phyloP scores from a whole-genome alignment of 2,888 invertebrate species.

The Dryomyza anilis region DNA sequence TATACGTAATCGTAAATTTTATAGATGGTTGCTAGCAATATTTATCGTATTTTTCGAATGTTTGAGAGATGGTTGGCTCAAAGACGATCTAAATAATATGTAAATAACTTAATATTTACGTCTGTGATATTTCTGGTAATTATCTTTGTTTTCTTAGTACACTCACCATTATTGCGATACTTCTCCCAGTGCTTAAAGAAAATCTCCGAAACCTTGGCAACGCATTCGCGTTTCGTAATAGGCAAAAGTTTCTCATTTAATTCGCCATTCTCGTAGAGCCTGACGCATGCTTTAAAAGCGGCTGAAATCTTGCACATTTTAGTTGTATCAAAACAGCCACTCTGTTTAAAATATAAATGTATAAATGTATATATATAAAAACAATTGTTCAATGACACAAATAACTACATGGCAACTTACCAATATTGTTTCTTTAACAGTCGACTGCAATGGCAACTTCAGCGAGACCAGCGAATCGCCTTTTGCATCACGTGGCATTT shows the following conservation, averaged over 20 bases:
- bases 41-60: no score
- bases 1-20: neutral
- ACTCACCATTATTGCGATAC: slow-evolving; percentile 45
- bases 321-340: slow-evolving; percentile 65
- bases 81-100: no score
- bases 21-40: no score
- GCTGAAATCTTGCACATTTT: slow-evolving; percentile 87
- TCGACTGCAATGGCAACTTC: slow-evolving; percentile 78
- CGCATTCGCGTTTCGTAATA: slow-evolving; percentile 47
- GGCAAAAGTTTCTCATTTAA: slow-evolving; percentile 76
- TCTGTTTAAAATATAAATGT: slow-evolving; percentile 61
- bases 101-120: no score
- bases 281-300: slow-evolving; percentile 76
- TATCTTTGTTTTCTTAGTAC: no score
- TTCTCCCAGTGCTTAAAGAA: slow-evolving; percentile 72
- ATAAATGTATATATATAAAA: neutral
- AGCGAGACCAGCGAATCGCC: slow-evolving; percentile 61
- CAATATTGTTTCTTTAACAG: slow-evolving; percentile 71
- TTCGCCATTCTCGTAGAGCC: slow-evolving; percentile 74
- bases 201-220: slow-evolving; percentile 53
- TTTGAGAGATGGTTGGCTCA: no score
- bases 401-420: slow-evolving; percentile 61
- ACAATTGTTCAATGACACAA: neutral
- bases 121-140: no score
- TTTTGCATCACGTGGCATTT: slow-evolving; percentile 39